Conservation (phyloP, 2,797 vertebrate genomes). For the Antrozous pallidus region DNA sequence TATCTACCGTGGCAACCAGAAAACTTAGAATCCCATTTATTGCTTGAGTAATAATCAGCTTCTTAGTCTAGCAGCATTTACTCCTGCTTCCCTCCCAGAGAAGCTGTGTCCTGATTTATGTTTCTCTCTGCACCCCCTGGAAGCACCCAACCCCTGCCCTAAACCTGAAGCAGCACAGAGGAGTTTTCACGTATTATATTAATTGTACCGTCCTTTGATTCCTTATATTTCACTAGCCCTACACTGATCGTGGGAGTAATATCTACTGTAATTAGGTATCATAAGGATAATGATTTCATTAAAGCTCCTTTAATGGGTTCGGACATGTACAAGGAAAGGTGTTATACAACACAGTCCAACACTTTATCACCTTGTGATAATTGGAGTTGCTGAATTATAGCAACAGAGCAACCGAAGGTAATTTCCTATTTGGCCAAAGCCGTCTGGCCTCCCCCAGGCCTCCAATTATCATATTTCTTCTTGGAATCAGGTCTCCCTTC, state of each 20-base stretch:
- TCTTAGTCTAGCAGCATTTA: background rate
- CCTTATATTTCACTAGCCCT: conserved; percentile 43
- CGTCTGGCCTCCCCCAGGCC: conserved; percentile 67
- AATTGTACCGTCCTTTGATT: background rate
- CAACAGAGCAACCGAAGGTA: conserved; percentile 71
- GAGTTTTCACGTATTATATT: background rate
- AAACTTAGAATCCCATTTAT: conserved; percentile 40
- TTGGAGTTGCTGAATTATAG: conserved; percentile 72
- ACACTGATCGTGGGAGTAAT: conserved; percentile 47
- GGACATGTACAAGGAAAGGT: conserved; percentile 52
- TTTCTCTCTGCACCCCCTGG: background rate
- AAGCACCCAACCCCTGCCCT: background rate
- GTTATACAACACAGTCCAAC: conserved; percentile 67
- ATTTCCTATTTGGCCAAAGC: conserved; percentile 78
- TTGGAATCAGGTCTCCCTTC: conserved; percentile 68
- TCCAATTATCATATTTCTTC: conserved; percentile 79
- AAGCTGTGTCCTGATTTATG: background rate
- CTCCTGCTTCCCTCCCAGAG: background rate
- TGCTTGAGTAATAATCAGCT: background rate
- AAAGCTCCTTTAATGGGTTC: conserved; percentile 67
- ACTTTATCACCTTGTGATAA: conserved; percentile 69
- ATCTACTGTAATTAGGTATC: conserved; percentile 64
- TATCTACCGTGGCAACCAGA: conserved; percentile 45
- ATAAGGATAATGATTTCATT: conserved; percentile 78
- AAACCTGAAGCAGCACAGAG: background rate